These are phyloP conservation scores for Eupeodes corollae DNA, from an alignment of 1,140 invertebrate genomes.

Conservation along the genomic window DNA sequence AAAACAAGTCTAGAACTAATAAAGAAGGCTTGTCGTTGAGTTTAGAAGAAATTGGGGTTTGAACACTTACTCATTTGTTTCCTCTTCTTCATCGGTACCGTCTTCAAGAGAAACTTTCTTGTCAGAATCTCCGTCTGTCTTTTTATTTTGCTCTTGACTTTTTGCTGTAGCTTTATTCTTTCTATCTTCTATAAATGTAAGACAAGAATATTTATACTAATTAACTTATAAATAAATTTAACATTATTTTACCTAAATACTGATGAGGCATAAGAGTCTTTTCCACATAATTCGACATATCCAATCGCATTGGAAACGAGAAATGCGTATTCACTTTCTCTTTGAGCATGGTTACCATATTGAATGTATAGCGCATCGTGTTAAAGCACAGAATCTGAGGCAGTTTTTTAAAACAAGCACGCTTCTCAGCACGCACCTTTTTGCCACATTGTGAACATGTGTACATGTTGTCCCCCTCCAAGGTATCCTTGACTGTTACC, in stretches of 20 bases:
- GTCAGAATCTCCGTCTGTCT: too few relatives aligned
- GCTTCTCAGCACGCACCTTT: constrained; percentile 88
- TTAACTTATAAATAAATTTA: background rate
- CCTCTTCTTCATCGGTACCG: too few relatives aligned
- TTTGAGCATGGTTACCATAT: constrained; percentile 94
- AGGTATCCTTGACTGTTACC: constrained; percentile 89
- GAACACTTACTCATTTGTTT: too few relatives aligned
- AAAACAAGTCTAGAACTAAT: too few relatives aligned
- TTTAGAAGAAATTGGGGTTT: too few relatives aligned
- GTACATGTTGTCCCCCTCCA: constrained; percentile 96
- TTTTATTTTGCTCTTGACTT: too few relatives aligned
- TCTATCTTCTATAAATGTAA: constrained; percentile 8
- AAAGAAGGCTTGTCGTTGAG: too few relatives aligned
- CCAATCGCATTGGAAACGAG: constrained; percentile 84
- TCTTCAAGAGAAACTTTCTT: too few relatives aligned
- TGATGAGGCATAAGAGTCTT: constrained; percentile 84
- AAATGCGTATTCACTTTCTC: constrained; percentile 97
- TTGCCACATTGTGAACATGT: constrained; percentile 90
- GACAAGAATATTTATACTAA: too few relatives aligned
- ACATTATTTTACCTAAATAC: constrained; percentile 47
- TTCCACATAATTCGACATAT: constrained; percentile 92
- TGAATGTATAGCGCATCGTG: constrained; percentile 96
- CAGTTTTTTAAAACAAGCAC: constrained; percentile 88
- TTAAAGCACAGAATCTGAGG: constrained; percentile 92
- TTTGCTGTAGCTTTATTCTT: too few relatives aligned